Percentiles rank a stretch among this genome's conserved stretches.
These are phyloP conservation scores for Mycalesis mineus DNA, from an alignment of 2,888 invertebrate species.

Conservation along the genomic window DNA sequence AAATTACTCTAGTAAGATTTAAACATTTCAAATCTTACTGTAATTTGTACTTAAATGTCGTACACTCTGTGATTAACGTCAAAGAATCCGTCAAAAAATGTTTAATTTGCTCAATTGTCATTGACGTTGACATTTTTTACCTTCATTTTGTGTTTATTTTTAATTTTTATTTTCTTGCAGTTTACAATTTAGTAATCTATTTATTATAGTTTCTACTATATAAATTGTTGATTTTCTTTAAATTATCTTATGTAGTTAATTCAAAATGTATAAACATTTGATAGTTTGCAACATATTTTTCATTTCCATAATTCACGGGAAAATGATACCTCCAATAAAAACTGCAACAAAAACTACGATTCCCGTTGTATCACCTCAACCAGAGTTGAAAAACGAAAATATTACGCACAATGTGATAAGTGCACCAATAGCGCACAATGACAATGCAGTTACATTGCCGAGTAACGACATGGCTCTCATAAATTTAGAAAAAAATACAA, in stretches of 20 bases:
- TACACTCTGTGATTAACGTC: too few relatives aligned
- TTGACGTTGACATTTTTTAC: neutral
- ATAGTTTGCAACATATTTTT: slow-evolving; percentile 39
- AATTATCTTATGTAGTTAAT: slow-evolving; percentile 1
- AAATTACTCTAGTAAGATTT: too few relatives aligned
- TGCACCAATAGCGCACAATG: slow-evolving; percentile 43
- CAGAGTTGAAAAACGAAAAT: slow-evolving; percentile 29
- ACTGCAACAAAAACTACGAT: slow-evolving; percentile 18
- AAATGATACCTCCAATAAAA: slow-evolving; percentile 30
- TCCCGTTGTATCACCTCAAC: slow-evolving; percentile 19
- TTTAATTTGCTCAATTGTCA: too few relatives aligned
- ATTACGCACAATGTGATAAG: slow-evolving; percentile 41
- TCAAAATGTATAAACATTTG: slow-evolving; percentile 40
- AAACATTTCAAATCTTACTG: too few relatives aligned
- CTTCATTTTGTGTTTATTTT: neutral
- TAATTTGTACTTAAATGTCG: too few relatives aligned
- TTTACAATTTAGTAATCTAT: neutral
- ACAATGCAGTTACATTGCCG: slow-evolving; percentile 38
- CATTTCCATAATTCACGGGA: slow-evolving; percentile 35
- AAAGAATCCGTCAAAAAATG: too few relatives aligned
- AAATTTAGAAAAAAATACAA: slow-evolving; percentile 44
- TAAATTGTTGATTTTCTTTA: too few relatives aligned
- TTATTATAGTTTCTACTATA: neutral
- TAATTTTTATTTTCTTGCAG: neutral
- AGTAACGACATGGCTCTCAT: slow-evolving; percentile 41